Evolutionary conservation across 2,113 vertebrate genomes (phyloP).

Genomic region (Xyrauchen texanus): DNA sequence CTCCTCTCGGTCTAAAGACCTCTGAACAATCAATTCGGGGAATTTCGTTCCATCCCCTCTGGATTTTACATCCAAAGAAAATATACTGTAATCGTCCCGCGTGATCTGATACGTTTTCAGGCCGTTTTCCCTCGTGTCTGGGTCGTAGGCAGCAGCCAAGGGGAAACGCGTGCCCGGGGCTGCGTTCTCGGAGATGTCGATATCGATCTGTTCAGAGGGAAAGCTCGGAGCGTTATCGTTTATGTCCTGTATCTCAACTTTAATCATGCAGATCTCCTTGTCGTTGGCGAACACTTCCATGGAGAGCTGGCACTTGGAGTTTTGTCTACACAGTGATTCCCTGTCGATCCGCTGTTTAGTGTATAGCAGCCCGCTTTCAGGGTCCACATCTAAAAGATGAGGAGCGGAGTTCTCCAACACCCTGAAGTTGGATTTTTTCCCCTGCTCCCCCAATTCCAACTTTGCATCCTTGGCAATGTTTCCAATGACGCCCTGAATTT

Average conservation of each 20-base stretch:
- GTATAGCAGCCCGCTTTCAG: conserved; percentile 91
- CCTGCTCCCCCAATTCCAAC: conserved; percentile 80
- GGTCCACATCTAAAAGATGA: conserved; percentile 93
- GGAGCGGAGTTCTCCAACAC: conserved; percentile 97
- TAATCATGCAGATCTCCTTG: conserved; percentile 98
- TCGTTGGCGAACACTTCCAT: conserved; percentile 98
- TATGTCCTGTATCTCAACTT: conserved; percentile 96
- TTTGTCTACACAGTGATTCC: conserved; percentile 91
- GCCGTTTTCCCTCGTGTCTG: conserved; percentile 91
- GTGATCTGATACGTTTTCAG: conserved; percentile 96
- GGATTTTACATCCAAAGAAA: conserved; percentile 94
- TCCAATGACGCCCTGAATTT: conserved; percentile 92
- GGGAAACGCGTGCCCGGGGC: conserved; percentile 95
- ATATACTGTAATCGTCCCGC: conserved; percentile 93
- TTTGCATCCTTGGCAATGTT: conserved; percentile 97
- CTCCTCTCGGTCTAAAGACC: conserved; percentile 92
- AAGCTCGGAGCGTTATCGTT: conserved; percentile 95
- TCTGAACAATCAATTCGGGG: conserved; percentile 93
- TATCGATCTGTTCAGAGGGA: conserved; percentile 93
- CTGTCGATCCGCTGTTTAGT: conserved; percentile 96
- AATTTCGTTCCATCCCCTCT: conserved; percentile 96
- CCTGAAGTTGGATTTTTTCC: conserved; percentile 89
- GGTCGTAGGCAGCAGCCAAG: conserved; percentile 92
- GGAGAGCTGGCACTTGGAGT: conserved; percentile 92
- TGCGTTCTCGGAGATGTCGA: conserved; percentile 98